Percentiles rank a stretch among this genome's conserved stretches.
Conservation (phyloP, 2,113 vertebrate species). For the Cheirogaleus medius region DNA sequence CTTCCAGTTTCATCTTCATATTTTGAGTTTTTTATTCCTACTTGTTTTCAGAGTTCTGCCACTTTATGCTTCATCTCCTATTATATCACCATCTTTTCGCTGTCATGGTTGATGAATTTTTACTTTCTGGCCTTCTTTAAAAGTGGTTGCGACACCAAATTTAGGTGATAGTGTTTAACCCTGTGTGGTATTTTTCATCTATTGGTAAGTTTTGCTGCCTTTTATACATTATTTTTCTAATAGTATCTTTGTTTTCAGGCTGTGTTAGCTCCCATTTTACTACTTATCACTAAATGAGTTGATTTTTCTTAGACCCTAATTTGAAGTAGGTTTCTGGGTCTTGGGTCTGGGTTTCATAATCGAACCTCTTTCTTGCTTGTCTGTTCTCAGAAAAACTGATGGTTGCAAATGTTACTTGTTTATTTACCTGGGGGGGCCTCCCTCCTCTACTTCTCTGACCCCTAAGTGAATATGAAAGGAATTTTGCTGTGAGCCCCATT, state of each 20-base stretch:
- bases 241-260: not conserved
- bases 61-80: not conserved
- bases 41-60: not conserved
- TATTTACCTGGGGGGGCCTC: not conserved
- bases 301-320: not conserved
- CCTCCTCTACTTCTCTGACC: not conserved
- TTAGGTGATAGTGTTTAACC: not conserved
- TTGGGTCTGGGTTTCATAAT: not conserved
- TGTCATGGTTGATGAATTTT: not conserved
- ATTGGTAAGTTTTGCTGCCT: not conserved
- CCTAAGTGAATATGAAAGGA: not conserved
- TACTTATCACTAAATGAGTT: not conserved
- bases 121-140: not conserved
- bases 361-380: not conserved
- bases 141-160: not conserved
- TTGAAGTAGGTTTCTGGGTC: not conserved
- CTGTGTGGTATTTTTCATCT: not conserved
- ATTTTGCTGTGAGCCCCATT: not conserved
- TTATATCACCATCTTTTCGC: not conserved
- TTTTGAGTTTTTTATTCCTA: not conserved
- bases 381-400: not conserved
- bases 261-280: not conserved
- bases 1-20: not conserved
- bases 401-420: not conserved
- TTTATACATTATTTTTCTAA: not conserved